Evolutionary conservation across 2,888 invertebrate species (phyloP), one percentile per base, ranked within the genome.

Genomic region (Drosophila pseudotalamancana): DNA sequence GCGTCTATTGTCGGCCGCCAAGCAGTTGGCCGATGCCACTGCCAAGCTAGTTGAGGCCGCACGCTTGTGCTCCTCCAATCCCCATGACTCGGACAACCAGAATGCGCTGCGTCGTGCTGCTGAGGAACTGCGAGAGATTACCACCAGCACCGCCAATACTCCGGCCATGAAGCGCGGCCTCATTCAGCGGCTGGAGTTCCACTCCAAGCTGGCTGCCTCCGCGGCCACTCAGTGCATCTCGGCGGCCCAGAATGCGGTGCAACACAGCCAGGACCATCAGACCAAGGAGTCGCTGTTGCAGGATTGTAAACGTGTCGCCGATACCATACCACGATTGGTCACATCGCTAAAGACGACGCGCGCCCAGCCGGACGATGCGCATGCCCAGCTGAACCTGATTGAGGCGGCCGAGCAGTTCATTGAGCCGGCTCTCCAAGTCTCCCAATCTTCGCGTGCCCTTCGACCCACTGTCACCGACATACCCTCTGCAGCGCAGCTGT

Each of bases 31-130:
- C 0, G 99, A 99, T 91, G 99, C 99, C 1, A 99, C 99, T 0
- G 97, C 98, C 0, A 94, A 96, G 76, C 96, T 99, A 95, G 99
- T 99, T 19, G 99, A 99, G 91, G 98, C 98, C 0, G 98, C 98
- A 0, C 93, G 99, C 59, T 95, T 97, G 50, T 98, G 98, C 90
- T 97, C 98, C 0, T 95, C 95, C 19, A 94, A 95, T 86, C 96
- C 96, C 0, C 94, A 97, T 91, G 97, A 98, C 82, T 93, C 95
- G 0, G 93, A 94, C 61, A 96, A 96, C 88, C 98, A 98, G 89
- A 95, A 96, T 70, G 95, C 95, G 3, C 92, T 99, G 9, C 94
- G 96, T 27, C 93, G 94, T 66, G 98, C 99, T 0, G 99, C 99
- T 0, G 98, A 99, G 88, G 97, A 98, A 78, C 92, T 99, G n/a